Conservation (phyloP, 2,113 vertebrate genomes). For the Tachuris rubrigastra region DNA sequence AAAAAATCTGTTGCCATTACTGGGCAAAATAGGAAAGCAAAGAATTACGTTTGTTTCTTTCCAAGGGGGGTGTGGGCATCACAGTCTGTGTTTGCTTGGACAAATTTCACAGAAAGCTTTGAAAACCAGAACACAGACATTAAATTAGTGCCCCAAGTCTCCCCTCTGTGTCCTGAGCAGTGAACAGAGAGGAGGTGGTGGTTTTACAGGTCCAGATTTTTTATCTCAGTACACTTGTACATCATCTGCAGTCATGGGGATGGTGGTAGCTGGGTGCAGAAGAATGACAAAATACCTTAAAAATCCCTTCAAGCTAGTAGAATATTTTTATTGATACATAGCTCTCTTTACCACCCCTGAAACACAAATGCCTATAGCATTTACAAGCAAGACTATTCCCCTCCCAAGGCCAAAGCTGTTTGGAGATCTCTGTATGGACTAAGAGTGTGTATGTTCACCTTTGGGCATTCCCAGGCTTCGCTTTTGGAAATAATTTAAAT, state of each 20-base stretch:
- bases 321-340: background rate
- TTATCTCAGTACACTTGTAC: accelerated
- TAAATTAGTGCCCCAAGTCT: accelerated
- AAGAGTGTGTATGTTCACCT: background rate
- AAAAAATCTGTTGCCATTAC: background rate
- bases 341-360: accelerated
- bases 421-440: accelerated
- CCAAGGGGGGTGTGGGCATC: background rate
- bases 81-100: accelerated
- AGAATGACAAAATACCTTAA: too few species aligned
- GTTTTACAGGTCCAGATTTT: background rate
- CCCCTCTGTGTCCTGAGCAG: accelerated
- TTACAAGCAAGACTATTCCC: background rate
- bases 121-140: too few species aligned
- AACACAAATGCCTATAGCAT: background rate
- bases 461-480: accelerated
- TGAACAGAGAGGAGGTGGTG: accelerated
- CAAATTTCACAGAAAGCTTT: background rate
- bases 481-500: background rate
- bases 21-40: background rate
- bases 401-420: background rate
- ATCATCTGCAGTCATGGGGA: accelerated
- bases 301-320: background rate
- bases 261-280: background rate
- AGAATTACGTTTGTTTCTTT: background rate